These are phyloP conservation scores for Caenorhabditis brenneri DNA, from an alignment of 1,140 invertebrate genomes.

Conservation along the genomic window DNA sequence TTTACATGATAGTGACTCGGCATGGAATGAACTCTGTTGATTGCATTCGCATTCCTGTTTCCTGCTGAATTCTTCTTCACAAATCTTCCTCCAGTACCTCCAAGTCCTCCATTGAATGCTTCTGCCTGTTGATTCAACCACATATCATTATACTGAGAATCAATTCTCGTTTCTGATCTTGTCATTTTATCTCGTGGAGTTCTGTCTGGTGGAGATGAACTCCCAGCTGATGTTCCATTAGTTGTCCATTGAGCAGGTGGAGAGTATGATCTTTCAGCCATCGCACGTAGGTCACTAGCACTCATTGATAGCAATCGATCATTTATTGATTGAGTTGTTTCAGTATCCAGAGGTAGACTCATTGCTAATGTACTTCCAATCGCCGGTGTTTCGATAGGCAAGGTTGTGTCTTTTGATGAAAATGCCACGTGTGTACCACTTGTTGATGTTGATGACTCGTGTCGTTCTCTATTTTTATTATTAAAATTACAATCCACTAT, in stretches of 20 bases:
- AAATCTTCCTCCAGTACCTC: slow-evolving; percentile 13
- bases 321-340: slow-evolving; percentile 27
- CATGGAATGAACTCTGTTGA: slow-evolving; percentile 54
- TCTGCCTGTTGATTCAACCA: slow-evolving; percentile 36
- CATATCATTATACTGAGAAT: slow-evolving; percentile 38
- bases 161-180: slow-evolving; percentile 38
- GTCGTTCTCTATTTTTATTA: slow-evolving; percentile 35
- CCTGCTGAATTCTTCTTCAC: slow-evolving; percentile 40
- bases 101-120: slow-evolving; percentile 2
- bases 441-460: slow-evolving; percentile 31
- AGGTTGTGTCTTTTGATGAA: neutral
- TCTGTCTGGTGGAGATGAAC: slow-evolving; percentile 14
- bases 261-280: slow-evolving; percentile 28
- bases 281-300: slow-evolving; percentile 19
- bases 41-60: slow-evolving; percentile 31
- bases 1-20: slow-evolving; percentile 50
- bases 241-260: slow-evolving; percentile 3
- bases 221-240: neutral
- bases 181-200: slow-evolving; percentile 1
- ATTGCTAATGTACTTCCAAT: slow-evolving; percentile 15
- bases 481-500: slow-evolving; percentile 29
- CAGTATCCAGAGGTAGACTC: slow-evolving; percentile 7
- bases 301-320: slow-evolving; percentile 25
- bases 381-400: neutral
- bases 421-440: slow-evolving; percentile 13